A percentile compares a stretch with the other conserved stretches of the same genome.
These are phyloP conservation scores for Lasioglossum marginatum DNA, from an alignment of 2,888 invertebrate genomes.

Conservation along the genomic window DNA sequence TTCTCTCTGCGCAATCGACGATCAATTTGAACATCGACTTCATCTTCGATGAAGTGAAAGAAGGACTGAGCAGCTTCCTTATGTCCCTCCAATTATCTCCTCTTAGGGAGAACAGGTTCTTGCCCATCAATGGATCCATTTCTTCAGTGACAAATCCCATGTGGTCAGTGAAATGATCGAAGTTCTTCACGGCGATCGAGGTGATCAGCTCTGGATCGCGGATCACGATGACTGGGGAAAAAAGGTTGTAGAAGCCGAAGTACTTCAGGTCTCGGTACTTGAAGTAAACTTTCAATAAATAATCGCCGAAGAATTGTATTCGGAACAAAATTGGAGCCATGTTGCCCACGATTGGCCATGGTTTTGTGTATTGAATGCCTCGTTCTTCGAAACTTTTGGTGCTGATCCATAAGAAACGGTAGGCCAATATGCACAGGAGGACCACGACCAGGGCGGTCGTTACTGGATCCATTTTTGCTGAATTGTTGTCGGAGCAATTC, in stretches of 20 bases:
- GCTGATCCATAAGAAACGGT: background rate
- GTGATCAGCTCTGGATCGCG: slow-evolving; percentile 73
- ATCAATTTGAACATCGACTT: slow-evolving; percentile 86
- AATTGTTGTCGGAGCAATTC: background rate
- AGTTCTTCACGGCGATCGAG: slow-evolving; percentile 69
- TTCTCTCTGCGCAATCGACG: slow-evolving; percentile 76
- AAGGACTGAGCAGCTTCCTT: slow-evolving; percentile 85
- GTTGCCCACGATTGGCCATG: slow-evolving; percentile 66
- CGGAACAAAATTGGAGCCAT: slow-evolving; percentile 53
- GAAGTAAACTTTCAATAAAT: slow-evolving; percentile 48
- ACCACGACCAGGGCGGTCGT: background rate
- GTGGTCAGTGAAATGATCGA: slow-evolving; percentile 67
- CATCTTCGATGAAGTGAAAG: slow-evolving; percentile 87
- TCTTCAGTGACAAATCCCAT: background rate
- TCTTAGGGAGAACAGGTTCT: slow-evolving; percentile 65
- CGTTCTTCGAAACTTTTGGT: slow-evolving; percentile 50
- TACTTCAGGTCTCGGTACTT: slow-evolving; percentile 62
- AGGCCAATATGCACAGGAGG: background rate
- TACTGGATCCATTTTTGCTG: background rate
- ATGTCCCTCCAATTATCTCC: slow-evolving; percentile 86
- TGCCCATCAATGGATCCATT: slow-evolving; percentile 66
- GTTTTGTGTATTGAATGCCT: slow-evolving; percentile 58
- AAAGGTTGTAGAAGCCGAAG: slow-evolving; percentile 71
- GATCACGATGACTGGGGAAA: slow-evolving; percentile 62
- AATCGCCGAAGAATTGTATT: slow-evolving; percentile 31